Conservation (phyloP, 2,113 vertebrate species). For the Felis chaus region DNA sequence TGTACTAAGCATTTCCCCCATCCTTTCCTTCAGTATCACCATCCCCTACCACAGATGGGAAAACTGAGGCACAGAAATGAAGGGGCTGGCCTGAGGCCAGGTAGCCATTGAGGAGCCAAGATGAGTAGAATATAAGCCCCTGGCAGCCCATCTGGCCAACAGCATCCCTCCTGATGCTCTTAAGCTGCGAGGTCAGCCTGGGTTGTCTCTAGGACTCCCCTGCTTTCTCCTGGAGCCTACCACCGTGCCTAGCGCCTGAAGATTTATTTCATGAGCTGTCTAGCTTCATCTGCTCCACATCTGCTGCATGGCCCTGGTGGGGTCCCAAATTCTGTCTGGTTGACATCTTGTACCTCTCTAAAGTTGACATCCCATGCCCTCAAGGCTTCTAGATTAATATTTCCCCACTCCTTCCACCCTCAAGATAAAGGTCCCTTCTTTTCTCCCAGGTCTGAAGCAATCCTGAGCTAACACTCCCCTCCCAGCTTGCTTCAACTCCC, state of each 20-base stretch:
- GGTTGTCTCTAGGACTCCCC: neutral
- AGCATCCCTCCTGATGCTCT: neutral
- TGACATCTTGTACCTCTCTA: neutral
- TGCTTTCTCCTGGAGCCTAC: neutral
- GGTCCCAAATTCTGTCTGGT: neutral
- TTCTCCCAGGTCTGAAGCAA: neutral
- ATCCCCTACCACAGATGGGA: neutral
- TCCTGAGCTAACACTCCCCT: neutral
- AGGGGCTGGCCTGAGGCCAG: neutral
- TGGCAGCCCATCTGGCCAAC: neutral
- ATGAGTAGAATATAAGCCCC: neutral
- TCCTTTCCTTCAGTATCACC: neutral
- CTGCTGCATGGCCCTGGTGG: neutral
- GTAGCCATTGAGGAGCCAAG: neutral
- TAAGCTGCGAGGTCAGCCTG: neutral
- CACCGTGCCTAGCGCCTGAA: neutral
- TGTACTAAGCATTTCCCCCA: neutral
- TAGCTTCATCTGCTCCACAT: neutral
- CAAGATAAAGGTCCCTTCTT: neutral
- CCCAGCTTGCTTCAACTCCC: neutral
- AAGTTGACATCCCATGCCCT: neutral
- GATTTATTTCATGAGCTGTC: neutral
- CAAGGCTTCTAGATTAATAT: neutral
- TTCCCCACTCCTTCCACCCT: neutral
- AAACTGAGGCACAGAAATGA: neutral